phyloP scores from a whole-genome alignment of 2,113 vertebrate species.

The Turdus rufiventris region DNA sequence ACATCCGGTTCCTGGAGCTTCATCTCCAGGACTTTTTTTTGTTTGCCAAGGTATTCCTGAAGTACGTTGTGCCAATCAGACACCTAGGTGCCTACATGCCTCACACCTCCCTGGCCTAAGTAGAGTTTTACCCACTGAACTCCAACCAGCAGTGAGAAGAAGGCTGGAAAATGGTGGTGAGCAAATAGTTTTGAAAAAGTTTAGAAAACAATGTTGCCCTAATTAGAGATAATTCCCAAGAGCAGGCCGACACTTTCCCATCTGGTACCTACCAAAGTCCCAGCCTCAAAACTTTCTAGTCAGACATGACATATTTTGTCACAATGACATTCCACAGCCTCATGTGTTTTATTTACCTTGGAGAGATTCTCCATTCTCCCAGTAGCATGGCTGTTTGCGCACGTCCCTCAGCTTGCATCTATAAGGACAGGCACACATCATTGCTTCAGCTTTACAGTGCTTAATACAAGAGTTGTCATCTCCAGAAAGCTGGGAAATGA shows the following conservation, averaged over 20 bases:
- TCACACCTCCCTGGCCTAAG: background rate
- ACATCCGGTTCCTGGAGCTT: conserved; percentile 5
- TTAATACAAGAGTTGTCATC: background rate
- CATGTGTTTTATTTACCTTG: background rate
- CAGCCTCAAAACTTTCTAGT: background rate
- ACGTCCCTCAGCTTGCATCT: background rate
- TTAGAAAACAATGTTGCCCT: background rate
- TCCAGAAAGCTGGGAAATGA: background rate
- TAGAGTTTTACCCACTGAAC: background rate
- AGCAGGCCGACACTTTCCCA: background rate
- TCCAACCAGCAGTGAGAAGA: background rate
- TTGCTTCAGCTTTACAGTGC: background rate
- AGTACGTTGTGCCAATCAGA: background rate
- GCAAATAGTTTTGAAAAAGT: background rate
- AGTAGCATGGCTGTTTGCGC: background rate
- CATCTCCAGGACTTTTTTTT: background rate
- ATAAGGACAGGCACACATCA: background rate
- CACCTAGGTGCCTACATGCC: conserved; percentile 22
- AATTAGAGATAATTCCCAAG: background rate
- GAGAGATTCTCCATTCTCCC: background rate
- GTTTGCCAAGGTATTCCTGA: background rate
- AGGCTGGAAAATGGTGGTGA: background rate
- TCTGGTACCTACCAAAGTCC: background rate
- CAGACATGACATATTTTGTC: background rate
- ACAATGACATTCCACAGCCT: background rate